Evolutionary conservation across 2,113 vertebrate species (phyloP).

Genomic region (Caranx melampygus): DNA sequence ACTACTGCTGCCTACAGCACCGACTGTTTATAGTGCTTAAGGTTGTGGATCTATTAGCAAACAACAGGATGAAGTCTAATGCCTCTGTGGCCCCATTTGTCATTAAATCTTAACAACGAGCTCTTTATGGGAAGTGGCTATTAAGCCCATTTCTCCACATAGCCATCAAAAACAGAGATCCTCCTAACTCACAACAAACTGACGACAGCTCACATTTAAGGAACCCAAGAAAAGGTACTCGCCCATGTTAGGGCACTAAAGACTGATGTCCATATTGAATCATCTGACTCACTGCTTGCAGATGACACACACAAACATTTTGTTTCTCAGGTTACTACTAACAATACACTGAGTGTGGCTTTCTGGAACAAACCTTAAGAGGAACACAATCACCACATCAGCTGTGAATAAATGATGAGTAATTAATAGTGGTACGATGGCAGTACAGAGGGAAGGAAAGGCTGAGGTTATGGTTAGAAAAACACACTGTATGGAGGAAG

Average conservation of each 20-base stretch:
- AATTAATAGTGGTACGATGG: constrained; percentile 3
- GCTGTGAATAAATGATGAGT: constrained; percentile 21
- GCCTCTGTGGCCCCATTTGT: neutral
- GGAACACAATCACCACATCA: constrained; percentile 26
- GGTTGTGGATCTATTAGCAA: too few relatives aligned
- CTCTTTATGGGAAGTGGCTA: neutral
- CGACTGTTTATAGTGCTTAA: neutral
- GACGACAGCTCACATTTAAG: neutral
- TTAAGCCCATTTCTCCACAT: neutral
- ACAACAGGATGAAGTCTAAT: too few relatives aligned
- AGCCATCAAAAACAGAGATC: neutral
- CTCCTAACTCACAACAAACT: neutral
- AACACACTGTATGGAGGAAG: neutral
- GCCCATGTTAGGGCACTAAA: neutral
- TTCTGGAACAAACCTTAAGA: constrained; percentile 6
- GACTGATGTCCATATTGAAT: neutral
- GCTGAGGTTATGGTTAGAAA: constrained; percentile 2
- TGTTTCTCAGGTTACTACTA: constrained; percentile 2
- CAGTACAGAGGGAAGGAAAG: constrained; percentile 1
- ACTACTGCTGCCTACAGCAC: neutral
- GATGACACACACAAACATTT: neutral
- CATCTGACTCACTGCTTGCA: constrained; percentile 4
- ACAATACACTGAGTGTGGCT: neutral
- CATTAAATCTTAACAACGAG: constrained; percentile 5
- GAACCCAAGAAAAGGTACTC: neutral